A percentile compares a stretch with the other conserved stretches of the same genome.
These are phyloP conservation scores for Kradibia gibbosae DNA, from an alignment of 1,140 invertebrate genomes.

Conservation along the genomic window DNA sequence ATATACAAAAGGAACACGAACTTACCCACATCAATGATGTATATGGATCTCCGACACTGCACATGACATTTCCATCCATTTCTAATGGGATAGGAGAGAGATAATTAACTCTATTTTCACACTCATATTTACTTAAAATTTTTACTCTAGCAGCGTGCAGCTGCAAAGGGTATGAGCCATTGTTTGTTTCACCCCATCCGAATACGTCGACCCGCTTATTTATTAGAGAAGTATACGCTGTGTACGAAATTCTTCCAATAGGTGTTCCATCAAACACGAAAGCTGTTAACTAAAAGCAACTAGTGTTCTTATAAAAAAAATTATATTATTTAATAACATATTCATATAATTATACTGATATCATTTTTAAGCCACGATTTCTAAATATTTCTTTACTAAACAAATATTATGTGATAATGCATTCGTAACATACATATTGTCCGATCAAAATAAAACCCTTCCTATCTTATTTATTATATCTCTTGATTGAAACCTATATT, in stretches of 20 bases:
- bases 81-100: not conserved
- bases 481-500: no score
- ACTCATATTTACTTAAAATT: not conserved
- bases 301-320: no score
- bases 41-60: not conserved
- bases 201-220: not conserved
- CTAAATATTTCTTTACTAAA: no score
- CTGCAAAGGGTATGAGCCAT: not conserved
- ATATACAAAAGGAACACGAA: not conserved
- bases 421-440: no score
- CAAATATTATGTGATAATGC: no score
- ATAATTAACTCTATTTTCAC: not conserved
- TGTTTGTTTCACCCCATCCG: not conserved
- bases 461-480: no score
- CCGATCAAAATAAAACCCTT: no score
- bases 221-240: not conserved
- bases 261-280: not conserved
- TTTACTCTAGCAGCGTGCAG: not conserved
- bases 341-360: no score
- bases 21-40: not conserved
- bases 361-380: no score
- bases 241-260: not conserved
- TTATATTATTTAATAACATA: no score
- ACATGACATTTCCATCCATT: not conserved
- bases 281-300: not conserved